phyloP scores from a whole-genome alignment of 2,888 invertebrate species.

The Mongoloraphidia duomilia region DNA sequence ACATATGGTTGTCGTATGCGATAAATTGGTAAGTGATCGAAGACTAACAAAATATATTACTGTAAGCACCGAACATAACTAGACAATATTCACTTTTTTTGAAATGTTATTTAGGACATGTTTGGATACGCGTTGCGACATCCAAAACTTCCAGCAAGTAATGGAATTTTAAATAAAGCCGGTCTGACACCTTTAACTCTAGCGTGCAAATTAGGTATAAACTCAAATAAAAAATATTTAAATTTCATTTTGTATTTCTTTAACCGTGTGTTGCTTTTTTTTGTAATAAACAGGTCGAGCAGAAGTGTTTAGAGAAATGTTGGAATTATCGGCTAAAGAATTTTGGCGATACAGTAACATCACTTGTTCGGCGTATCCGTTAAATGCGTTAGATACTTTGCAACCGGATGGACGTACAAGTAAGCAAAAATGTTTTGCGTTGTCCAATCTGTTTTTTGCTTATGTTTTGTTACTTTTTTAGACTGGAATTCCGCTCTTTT shows the following conservation, averaged over 20 bases:
- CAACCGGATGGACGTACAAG: conserved; percentile 90
- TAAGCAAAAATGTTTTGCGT: conserved; percentile 32
- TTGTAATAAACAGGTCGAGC: conserved; percentile 46
- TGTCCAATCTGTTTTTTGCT: conserved; percentile 2
- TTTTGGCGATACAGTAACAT: conserved; percentile 99
- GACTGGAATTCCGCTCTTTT: conserved; percentile 98
- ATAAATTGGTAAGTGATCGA: conserved; percentile 67
- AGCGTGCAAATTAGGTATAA: conserved; percentile 73
- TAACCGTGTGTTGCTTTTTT: neutral
- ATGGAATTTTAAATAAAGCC: conserved; percentile 75
- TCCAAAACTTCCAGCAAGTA: conserved; percentile 83
- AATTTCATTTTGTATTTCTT: neutral
- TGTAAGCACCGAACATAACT: conserved; percentile 1
- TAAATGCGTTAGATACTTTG: conserved; percentile 91
- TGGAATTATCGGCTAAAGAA: conserved; percentile 86
- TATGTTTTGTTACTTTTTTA: conserved; percentile 29
- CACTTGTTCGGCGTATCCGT: conserved; percentile 93
- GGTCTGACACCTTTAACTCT: conserved; percentile 91
- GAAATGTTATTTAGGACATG: conserved; percentile 64
- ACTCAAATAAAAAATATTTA: neutral
- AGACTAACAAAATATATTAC: neutral
- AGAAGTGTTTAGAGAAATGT: conserved; percentile 94
- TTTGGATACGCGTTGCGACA: conserved; percentile 94
- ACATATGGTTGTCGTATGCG: conserved; percentile 98
- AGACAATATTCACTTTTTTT: conserved; percentile 5